phyloP scores from a whole-genome alignment of 2,888 invertebrate genomes.

The Lymantria dispar region DNA sequence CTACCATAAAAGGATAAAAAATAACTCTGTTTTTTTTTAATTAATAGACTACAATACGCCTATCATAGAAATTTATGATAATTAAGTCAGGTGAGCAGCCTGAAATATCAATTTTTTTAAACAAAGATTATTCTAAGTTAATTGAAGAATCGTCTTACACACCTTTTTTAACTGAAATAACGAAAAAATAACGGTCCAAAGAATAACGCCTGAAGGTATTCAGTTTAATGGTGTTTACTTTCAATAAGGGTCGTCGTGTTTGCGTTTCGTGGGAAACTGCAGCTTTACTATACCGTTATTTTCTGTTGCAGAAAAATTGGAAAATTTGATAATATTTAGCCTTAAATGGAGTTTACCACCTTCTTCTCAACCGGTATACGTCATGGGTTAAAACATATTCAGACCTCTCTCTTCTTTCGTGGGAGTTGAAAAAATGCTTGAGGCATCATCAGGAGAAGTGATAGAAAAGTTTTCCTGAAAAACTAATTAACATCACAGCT shows the following conservation, averaged over 20 bases:
- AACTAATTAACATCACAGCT: background rate
- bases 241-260: conserved; percentile 57
- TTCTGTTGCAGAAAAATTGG: no score
- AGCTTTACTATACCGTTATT: conserved; percentile 11
- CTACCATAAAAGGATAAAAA: no score
- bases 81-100: background rate
- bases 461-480: no score
- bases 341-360: no score
- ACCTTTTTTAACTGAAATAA: background rate
- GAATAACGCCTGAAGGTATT: conserved; percentile 45
- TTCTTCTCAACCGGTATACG: no score
- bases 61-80: background rate
- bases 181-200: conserved; percentile 13
- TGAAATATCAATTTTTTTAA: conserved; percentile 1
- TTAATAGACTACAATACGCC: background rate
- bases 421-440: conserved; percentile 16
- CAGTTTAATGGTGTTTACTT: conserved; percentile 66
- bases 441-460: background rate
- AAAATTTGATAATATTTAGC: no score
- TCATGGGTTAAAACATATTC: no score
- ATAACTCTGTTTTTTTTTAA: background rate
- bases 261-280: conserved; percentile 48
- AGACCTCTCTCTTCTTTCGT: no score
- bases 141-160: background rate
- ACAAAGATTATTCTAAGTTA: conserved; percentile 3